These are phyloP conservation scores for Xestia ashworthii DNA, from an alignment of 2,888 invertebrate species.

Conservation along the genomic window DNA sequence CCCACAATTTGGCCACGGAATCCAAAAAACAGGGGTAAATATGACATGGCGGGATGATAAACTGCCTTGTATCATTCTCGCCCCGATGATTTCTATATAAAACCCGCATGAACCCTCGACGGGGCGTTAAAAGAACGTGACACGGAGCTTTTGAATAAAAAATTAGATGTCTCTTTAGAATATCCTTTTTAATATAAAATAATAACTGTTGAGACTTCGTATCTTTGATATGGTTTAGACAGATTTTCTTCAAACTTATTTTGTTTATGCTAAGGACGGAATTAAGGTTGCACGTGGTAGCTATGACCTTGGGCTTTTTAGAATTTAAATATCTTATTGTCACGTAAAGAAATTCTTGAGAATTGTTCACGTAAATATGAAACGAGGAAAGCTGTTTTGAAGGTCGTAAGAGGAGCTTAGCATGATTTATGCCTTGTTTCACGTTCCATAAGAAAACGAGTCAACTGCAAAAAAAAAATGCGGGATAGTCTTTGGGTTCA, in stretches of 20 bases:
- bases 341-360: not conserved
- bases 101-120: conserved; percentile 63
- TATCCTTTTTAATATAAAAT: conserved; percentile 40
- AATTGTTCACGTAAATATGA: not conserved
- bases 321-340: not conserved
- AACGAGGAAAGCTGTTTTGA: not conserved
- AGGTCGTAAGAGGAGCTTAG: not conserved
- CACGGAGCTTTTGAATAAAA: conserved; percentile 61
- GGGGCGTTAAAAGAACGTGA: conserved; percentile 64
- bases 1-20: conserved; percentile 15
- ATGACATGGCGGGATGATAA: conserved; percentile 79
- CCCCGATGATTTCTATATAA: conserved; percentile 72
- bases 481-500: no score
- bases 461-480: no score
- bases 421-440: not conserved
- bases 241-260: not conserved
- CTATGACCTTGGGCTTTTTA: not conserved
- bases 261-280: not conserved
- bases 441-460: not conserved
- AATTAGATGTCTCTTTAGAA: conserved; percentile 55
- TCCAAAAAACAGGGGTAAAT: conserved; percentile 72
- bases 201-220: not conserved
- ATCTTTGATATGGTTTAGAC: not conserved
- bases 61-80: conserved; percentile 77
- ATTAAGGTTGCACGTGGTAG: not conserved